Evolutionary conservation across 1,140 invertebrate genomes (phyloP).

Genomic region (Sycobia sp.): DNA sequence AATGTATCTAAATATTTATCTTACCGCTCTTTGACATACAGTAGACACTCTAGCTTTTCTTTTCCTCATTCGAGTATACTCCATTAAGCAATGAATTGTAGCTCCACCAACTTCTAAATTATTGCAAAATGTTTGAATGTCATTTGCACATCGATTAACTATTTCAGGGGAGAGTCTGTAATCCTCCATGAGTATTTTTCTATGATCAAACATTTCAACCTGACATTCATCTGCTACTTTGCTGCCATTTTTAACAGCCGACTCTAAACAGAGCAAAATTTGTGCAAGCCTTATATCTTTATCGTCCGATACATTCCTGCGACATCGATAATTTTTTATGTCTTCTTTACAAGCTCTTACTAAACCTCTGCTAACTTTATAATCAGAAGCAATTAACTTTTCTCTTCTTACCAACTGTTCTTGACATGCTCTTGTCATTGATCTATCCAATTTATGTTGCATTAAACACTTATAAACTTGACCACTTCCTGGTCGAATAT

Average conservation of each 20-base stretch:
- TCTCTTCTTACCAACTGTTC: conserved; percentile 85
- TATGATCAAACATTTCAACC: conserved; percentile 87
- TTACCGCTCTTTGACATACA: conserved; percentile 72
- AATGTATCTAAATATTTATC: conserved; percentile 35
- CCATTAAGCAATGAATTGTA: conserved; percentile 96
- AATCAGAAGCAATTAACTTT: conserved; percentile 88
- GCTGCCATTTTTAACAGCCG: conserved; percentile 77
- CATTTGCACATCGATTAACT: conserved; percentile 84
- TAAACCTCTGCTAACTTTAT: conserved; percentile 86
- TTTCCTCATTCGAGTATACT: conserved; percentile 74
- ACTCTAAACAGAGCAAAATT: conserved; percentile 92
- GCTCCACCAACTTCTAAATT: conserved; percentile 79
- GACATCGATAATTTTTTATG: conserved; percentile 80
- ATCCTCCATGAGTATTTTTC: conserved; percentile 90
- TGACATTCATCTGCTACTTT: conserved; percentile 78
- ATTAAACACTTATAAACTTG: conserved; percentile 92
- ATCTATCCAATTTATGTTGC: conserved; percentile 79
- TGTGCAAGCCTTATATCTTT: conserved; percentile 85
- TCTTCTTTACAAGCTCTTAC: conserved; percentile 88
- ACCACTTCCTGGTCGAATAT: conserved; percentile 72
- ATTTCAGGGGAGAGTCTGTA: conserved; percentile 91
- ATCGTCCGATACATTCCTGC: conserved; percentile 77
- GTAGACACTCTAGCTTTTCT: conserved; percentile 68
- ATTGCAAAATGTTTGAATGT: conserved; percentile 78
- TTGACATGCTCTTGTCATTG: conserved; percentile 75